Percentiles rank a stretch among this genome's conserved stretches.
Conservation (phyloP, 2,113 vertebrate species). For the Seriola aureovittata region DNA sequence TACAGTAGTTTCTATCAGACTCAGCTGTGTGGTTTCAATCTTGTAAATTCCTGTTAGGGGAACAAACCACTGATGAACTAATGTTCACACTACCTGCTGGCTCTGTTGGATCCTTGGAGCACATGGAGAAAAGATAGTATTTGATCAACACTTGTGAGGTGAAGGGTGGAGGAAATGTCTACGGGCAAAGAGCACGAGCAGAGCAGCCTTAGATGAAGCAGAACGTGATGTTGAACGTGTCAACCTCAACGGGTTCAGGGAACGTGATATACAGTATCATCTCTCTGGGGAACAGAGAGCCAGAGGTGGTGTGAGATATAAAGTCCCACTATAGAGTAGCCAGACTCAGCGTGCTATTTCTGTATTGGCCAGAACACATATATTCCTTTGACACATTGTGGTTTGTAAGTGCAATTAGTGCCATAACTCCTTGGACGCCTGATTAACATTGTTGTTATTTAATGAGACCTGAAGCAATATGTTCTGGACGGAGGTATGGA, state of each 20-base stretch:
- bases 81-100: not conserved
- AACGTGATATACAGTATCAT: not conserved
- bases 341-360: not conserved
- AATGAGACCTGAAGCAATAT: slow-evolving; percentile 32
- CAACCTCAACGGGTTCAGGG: not conserved
- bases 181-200: not conserved
- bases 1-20: not conserved
- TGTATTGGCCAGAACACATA: slow-evolving; percentile 4
- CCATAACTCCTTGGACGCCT: slow-evolving; percentile 11
- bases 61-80: slow-evolving; percentile 13
- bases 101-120: not conserved
- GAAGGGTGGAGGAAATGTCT: not conserved
- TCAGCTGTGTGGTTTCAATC: not conserved
- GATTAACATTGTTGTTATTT: slow-evolving; percentile 46
- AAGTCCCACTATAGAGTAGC: not conserved
- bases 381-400: slow-evolving; percentile 3
- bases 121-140: slow-evolving; percentile 19
- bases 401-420: slow-evolving; percentile 45
- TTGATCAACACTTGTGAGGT: slow-evolving; percentile 16
- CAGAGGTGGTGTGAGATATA: not conserved
- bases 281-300: not conserved
- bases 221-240: slow-evolving; percentile 7
- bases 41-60: not conserved
- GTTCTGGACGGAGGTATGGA: slow-evolving; percentile 28
- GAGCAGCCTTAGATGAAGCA: slow-evolving; percentile 7